Evolutionary conservation across 2,113 vertebrate species (phyloP).

Genomic region (Prietella phreatophila): DNA sequence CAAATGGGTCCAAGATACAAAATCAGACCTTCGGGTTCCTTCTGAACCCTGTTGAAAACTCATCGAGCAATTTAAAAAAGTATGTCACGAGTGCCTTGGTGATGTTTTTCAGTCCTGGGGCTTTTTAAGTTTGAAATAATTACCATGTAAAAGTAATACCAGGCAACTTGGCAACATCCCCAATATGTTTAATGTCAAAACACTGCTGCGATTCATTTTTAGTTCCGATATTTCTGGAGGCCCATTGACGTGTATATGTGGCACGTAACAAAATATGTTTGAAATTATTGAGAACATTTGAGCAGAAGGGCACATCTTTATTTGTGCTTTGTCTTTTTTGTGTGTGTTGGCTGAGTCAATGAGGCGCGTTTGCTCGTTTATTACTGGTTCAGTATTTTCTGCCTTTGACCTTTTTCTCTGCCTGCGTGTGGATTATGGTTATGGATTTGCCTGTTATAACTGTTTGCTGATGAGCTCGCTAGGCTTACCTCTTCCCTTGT

Average conservation of each 20-base stretch:
- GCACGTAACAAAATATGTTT: not conserved
- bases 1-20: too few species aligned
- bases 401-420: constrained; percentile 14
- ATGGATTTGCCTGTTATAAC: not conserved
- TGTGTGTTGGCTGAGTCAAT: not conserved
- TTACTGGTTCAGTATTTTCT: constrained; percentile 1
- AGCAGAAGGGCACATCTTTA: constrained; percentile 14
- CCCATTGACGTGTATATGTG: not conserved
- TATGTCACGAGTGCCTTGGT: not conserved
- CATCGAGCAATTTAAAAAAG: not conserved
- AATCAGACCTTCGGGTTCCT: too few species aligned
- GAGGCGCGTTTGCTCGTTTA: not conserved
- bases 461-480: not conserved
- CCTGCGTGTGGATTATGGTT: not conserved
- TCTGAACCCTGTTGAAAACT: not conserved
- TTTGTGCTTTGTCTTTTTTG: not conserved
- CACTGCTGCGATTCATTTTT: not conserved
- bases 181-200: not conserved
- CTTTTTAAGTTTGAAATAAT: not conserved
- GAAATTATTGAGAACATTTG: not conserved
- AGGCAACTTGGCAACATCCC: not conserved
- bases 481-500: not conserved
- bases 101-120: not conserved
- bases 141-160: not conserved
- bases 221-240: not conserved